Conservation (phyloP, 2,888 invertebrate species). For the Ypsolopha sequella region DNA sequence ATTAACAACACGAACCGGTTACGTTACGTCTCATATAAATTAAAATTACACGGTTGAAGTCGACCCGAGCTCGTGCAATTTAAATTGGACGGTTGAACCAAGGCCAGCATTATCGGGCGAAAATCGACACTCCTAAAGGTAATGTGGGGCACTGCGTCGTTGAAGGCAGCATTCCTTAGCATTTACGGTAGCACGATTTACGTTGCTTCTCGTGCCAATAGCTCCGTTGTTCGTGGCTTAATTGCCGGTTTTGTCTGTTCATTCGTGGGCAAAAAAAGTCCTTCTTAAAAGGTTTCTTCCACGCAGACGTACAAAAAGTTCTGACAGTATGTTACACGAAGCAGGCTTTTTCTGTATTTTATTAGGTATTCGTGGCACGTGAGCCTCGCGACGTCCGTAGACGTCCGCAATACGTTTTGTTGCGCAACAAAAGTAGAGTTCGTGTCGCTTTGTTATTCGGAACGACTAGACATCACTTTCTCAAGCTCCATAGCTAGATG, state of each 20-base stretch:
- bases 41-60: conserved; percentile 36
- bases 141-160: conserved; percentile 36
- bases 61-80: conserved; percentile 43
- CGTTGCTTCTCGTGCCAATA: conserved; percentile 57
- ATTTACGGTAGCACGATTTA: conserved; percentile 54
- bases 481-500: conserved; percentile 35
- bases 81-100: conserved; percentile 53
- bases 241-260: conserved; percentile 39
- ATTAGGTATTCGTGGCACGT: neutral
- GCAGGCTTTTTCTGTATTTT: neutral
- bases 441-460: conserved; percentile 43
- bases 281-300: too few relatives aligned
- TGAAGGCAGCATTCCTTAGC: conserved; percentile 40
- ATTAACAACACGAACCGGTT: conserved; percentile 48
- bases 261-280: too few relatives aligned
- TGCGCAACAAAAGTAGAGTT: conserved; percentile 38
- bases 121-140: conserved; percentile 58
- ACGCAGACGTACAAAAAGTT: conserved; percentile 4
- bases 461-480: conserved; percentile 52
- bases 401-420: conserved; percentile 27
- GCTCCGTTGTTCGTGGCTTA: conserved; percentile 41
- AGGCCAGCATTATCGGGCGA: conserved; percentile 57
- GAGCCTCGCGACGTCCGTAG: neutral
- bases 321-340: conserved; percentile 21
- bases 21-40: conserved; percentile 13